Conservation (phyloP, 1,140 invertebrate species). For the Anastrepha obliqua region DNA sequence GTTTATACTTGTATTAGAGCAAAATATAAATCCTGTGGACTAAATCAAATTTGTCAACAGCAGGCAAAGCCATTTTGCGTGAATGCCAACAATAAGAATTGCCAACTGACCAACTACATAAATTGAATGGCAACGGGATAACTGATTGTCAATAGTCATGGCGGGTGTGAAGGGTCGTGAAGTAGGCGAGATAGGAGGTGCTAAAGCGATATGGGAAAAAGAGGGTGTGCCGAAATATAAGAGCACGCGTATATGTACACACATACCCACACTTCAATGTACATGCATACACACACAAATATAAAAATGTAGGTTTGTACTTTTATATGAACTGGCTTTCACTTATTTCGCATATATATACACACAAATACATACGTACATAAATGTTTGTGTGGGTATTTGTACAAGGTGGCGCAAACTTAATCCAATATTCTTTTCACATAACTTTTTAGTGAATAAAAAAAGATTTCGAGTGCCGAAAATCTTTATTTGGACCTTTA, state of each 20-base stretch:
- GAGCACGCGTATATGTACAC: not conserved
- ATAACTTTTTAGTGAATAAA: too few species aligned
- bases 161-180: not conserved
- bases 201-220: not conserved
- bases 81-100: conserved; percentile 39
- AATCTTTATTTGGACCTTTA: too few species aligned
- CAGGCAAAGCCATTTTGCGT: conserved; percentile 47
- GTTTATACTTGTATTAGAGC: not conserved
- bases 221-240: not conserved
- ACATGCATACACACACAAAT: not conserved
- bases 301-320: not conserved
- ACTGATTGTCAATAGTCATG: conserved; percentile 13
- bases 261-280: not conserved
- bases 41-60: conserved; percentile 51
- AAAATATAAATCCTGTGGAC: conserved; percentile 30
- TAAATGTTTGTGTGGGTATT: too few species aligned
- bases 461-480: too few species aligned
- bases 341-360: too few species aligned
- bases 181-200: not conserved
- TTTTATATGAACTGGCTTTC: too few species aligned
- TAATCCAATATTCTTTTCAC: too few species aligned
- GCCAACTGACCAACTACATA: conserved; percentile 24
- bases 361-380: too few species aligned
- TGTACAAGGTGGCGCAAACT: too few species aligned
- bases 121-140: conserved; percentile 30